These are phyloP conservation scores for Heteractis magnifica DNA, from an alignment of 92 coral and sea anemone genomes.

Conservation along the genomic window DNA sequence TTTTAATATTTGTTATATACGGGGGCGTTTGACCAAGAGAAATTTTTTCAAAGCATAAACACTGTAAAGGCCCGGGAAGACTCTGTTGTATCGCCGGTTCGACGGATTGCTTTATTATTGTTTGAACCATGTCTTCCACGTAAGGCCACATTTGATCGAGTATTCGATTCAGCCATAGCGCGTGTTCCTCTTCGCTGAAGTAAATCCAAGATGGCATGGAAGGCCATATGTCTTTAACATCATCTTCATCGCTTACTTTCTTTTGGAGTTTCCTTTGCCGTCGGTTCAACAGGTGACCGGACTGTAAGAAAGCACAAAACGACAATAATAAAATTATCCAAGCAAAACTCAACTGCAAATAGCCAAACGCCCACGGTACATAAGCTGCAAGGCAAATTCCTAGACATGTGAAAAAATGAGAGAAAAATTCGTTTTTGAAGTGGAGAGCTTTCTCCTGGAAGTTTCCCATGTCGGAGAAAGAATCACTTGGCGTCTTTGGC, in stretches of 20 bases:
- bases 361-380: conserved; percentile 60
- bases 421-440: conserved; percentile 6
- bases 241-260: conserved; percentile 47
- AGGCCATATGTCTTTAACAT: conserved; percentile 55
- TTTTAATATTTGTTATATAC: conserved; percentile 66
- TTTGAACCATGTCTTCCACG: conserved; percentile 70
- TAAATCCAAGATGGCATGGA: conserved; percentile 68
- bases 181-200: conserved; percentile 71
- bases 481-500: not conserved
- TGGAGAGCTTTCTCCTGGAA: not conserved
- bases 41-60: conserved; percentile 76
- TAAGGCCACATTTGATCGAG: conserved; percentile 85
- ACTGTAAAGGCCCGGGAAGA: conserved; percentile 70
- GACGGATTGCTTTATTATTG: conserved; percentile 62
- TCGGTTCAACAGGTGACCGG: conserved; percentile 44
- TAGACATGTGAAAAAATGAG: conserved; percentile 13
- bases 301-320: conserved; percentile 54
- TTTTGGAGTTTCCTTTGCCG: conserved; percentile 49
- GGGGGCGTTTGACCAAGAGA: conserved; percentile 83
- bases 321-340: conserved; percentile 58
- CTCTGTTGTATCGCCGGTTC: conserved; percentile 80
- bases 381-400: conserved; percentile 37
- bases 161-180: conserved; percentile 75
- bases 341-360: conserved; percentile 64
- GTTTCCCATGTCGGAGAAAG: conserved; percentile 4